phyloP scores from a whole-genome alignment of 2,797 vertebrate species.

The Sorex maritimensis region DNA sequence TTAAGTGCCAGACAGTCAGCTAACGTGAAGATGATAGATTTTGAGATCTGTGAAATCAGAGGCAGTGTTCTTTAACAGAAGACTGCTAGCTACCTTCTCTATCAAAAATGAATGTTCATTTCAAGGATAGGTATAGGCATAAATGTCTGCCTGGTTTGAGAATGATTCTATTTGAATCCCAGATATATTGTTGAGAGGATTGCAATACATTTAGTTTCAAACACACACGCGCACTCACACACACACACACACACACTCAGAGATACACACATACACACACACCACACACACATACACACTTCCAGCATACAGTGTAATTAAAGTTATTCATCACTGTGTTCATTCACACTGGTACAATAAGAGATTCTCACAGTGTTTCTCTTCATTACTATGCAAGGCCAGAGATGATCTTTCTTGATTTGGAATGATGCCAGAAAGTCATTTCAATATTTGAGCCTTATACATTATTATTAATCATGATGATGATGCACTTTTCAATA shows the following conservation, averaged over 20 bases:
- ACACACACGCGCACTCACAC: not conserved
- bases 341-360: conserved; percentile 67
- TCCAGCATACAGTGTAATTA: conserved; percentile 79
- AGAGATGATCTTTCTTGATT: conserved; percentile 83
- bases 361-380: conserved; percentile 80
- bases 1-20: conserved; percentile 78
- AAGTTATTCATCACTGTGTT: conserved; percentile 81
- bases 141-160: conserved; percentile 48
- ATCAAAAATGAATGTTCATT: conserved; percentile 69
- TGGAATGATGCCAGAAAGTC: conserved; percentile 86
- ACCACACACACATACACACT: not conserved
- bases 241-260: no score
- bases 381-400: conserved; percentile 82
- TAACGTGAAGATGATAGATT: conserved; percentile 76
- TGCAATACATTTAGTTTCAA: conserved; percentile 55
- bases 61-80: conserved; percentile 76
- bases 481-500: conserved; percentile 83
- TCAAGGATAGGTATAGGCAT: conserved; percentile 63
- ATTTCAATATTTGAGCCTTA: conserved; percentile 86
- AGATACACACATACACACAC: no score
- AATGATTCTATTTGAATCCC: conserved; percentile 52
- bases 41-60: conserved; percentile 70
- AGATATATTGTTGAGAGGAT: conserved; percentile 47
- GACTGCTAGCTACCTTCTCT: conserved; percentile 41
- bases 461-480: conserved; percentile 85